phyloP scores from a whole-genome alignment of 2,888 invertebrate species.

The Julus scanicus region DNA sequence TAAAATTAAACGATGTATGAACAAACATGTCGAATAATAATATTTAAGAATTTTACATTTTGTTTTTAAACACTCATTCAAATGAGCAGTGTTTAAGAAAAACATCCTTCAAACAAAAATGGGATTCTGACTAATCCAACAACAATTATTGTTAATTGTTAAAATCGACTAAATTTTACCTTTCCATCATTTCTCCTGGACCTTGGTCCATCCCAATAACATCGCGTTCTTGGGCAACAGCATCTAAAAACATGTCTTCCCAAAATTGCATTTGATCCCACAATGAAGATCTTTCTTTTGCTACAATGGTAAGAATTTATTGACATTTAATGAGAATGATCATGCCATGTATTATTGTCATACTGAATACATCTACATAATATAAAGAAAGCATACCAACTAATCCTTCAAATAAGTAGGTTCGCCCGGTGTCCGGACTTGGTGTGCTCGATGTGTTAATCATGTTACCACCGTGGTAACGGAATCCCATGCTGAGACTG shows the following conservation, averaged over 20 bases:
- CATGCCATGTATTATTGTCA: neutral
- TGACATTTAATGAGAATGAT: neutral
- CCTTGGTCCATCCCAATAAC: slow-evolving; percentile 99
- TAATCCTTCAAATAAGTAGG: slow-evolving; percentile 86
- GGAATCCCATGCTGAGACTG: slow-evolving; percentile 84
- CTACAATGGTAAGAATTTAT: slow-evolving; percentile 39
- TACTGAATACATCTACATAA: neutral
- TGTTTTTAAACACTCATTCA: slow-evolving; percentile 40
- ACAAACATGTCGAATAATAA: neutral
- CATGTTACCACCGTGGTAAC: slow-evolving; percentile 87
- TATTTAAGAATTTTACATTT: neutral
- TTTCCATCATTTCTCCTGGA: slow-evolving; percentile 98
- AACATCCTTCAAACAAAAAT: no score
- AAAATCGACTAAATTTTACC: slow-evolving; percentile 67
- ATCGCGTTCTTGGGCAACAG: slow-evolving; percentile 96
- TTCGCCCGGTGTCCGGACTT: slow-evolving; percentile 88
- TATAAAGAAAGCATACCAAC: slow-evolving; percentile 64
- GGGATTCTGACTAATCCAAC: no score
- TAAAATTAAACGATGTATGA: slow-evolving; percentile 61
- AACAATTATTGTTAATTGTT: no score
- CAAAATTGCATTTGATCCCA: slow-evolving; percentile 99
- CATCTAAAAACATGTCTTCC: slow-evolving; percentile 99
- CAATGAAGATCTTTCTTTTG: slow-evolving; percentile 83
- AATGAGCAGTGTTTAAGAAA: neutral
- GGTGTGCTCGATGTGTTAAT: slow-evolving; percentile 84